phyloP scores from a whole-genome alignment of 2,113 vertebrate species.

The Notothenia coriiceps region DNA sequence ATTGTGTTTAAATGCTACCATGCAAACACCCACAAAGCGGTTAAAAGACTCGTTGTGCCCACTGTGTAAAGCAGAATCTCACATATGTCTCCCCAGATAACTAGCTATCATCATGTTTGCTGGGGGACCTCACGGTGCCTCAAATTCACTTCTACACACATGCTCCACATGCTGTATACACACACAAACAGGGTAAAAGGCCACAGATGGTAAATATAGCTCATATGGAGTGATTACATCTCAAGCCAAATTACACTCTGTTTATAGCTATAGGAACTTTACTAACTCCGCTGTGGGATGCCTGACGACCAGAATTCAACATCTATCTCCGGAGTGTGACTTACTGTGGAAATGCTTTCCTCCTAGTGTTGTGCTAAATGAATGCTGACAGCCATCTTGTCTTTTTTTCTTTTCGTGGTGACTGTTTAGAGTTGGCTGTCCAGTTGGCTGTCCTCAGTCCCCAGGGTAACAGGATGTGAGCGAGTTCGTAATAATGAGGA shows the following conservation, averaged over 20 bases:
- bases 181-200: constrained; percentile 44
- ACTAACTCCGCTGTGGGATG: constrained; percentile 35
- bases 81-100: constrained; percentile 49
- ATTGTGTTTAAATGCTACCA: constrained; percentile 36
- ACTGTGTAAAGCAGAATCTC: constrained; percentile 40
- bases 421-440: constrained; percentile 43
- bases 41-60: constrained; percentile 27
- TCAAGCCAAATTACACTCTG: constrained; percentile 54
- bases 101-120: constrained; percentile 42
- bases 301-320: constrained; percentile 57
- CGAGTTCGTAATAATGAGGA: constrained; percentile 52
- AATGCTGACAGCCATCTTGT: constrained; percentile 54
- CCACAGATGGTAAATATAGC: constrained; percentile 73
- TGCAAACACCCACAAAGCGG: constrained; percentile 20
- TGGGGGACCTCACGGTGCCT: constrained; percentile 1
- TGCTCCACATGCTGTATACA: constrained; percentile 41
- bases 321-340: constrained; percentile 50
- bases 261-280: constrained; percentile 69
- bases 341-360: constrained; percentile 25
- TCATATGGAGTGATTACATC: constrained; percentile 65
- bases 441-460: constrained; percentile 33
- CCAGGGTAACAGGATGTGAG: constrained; percentile 38
- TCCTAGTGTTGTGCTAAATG: constrained; percentile 33
- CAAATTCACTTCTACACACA: constrained; percentile 19
- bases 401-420: constrained; percentile 9